Evolutionary conservation across 2,113 vertebrate species (phyloP).

Genomic region (Pluvianellus socialis): DNA sequence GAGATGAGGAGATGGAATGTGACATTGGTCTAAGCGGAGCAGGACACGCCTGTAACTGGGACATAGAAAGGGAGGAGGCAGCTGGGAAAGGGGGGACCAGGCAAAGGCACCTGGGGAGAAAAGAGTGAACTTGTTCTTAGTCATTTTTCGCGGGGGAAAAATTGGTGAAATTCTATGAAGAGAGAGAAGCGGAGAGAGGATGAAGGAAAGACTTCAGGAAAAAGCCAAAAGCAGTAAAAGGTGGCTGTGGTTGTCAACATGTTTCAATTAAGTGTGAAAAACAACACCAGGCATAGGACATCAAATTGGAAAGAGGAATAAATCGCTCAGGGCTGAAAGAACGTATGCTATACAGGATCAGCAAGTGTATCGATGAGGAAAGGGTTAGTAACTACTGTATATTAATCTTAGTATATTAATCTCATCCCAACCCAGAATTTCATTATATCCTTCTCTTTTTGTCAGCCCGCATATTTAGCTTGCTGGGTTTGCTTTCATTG

Average conservation of each 20-base stretch:
- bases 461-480: neutral
- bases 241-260: neutral
- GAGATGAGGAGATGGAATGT: neutral
- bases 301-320: neutral
- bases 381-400: neutral
- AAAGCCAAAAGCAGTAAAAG: neutral
- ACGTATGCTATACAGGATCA: accelerated
- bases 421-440: neutral
- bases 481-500: neutral
- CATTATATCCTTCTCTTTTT: neutral
- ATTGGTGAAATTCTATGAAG: neutral
- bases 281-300: neutral
- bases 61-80: neutral
- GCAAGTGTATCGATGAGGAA: neutral
- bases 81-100: neutral
- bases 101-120: neutral
- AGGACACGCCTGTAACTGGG: neutral
- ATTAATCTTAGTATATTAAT: neutral
- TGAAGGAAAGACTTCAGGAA: neutral
- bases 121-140: neutral
- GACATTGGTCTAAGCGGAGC: accelerated
- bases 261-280: neutral
- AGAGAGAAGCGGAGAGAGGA: neutral
- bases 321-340: neutral
- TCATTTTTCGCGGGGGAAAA: neutral